phyloP scores from a whole-genome alignment of 2,113 vertebrate genomes.

The Zosterops lateralis region DNA sequence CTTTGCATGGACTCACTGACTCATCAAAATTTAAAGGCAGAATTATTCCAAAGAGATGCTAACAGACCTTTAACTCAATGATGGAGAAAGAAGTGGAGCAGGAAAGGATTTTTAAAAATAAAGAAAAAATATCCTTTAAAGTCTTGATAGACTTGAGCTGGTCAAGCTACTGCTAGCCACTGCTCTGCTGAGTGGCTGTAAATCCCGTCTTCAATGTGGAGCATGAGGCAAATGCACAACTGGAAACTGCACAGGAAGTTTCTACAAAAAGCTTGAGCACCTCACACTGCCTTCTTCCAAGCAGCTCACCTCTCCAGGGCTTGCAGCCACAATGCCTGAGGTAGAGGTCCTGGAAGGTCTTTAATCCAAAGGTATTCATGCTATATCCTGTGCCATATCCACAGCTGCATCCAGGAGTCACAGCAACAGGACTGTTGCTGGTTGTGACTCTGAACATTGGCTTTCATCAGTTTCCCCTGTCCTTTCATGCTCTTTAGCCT shows the following conservation, averaged over 20 bases:
- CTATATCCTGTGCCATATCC: background rate
- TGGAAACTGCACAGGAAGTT: background rate
- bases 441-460: background rate
- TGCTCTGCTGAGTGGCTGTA: background rate
- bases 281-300: background rate
- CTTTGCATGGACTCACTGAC: slow-evolving; percentile 30
- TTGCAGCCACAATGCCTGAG: background rate
- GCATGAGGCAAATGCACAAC: background rate
- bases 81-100: slow-evolving; percentile 22
- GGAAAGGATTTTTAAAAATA: slow-evolving; percentile 1
- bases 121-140: background rate
- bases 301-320: background rate
- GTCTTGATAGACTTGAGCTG: background rate
- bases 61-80: slow-evolving; percentile 39
- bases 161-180: background rate
- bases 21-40: slow-evolving; percentile 67
- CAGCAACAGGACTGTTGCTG: background rate
- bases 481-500: background rate
- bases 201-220: background rate
- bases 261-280: background rate
- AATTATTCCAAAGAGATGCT: slow-evolving; percentile 40
- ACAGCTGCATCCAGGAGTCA: background rate
- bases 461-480: background rate
- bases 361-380: background rate
- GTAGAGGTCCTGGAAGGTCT: background rate